Conservation (phyloP, 2,113 vertebrate genomes). For the Bos javanicus region DNA sequence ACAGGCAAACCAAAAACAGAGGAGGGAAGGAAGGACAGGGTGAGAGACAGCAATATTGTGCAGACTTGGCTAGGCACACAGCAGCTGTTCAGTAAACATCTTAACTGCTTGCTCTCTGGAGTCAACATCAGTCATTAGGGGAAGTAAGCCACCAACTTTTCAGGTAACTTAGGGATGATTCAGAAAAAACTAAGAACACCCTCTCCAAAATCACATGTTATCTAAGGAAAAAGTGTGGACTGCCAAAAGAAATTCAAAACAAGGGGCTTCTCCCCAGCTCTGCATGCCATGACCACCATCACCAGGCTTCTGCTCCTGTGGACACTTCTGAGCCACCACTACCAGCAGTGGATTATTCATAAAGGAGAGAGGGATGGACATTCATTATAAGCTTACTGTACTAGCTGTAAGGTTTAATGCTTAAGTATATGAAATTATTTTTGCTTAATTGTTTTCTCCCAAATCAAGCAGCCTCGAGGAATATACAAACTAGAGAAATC, state of each 20-base stretch:
- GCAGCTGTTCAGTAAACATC: neutral
- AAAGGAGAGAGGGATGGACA: neutral
- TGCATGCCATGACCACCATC: too few relatives aligned
- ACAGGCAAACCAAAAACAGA: neutral
- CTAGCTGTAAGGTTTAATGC: neutral
- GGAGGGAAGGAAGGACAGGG: too few relatives aligned
- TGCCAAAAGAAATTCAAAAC: neutral
- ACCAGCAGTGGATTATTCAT: neutral
- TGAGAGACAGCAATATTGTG: accelerated
- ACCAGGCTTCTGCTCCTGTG: neutral
- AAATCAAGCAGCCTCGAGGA: neutral
- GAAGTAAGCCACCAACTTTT: neutral
- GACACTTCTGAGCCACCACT: neutral
- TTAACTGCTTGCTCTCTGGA: neutral
- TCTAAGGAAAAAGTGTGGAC: neutral
- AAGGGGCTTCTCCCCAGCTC: neutral
- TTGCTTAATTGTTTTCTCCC: neutral
- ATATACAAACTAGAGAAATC: neutral
- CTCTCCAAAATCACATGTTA: neutral
- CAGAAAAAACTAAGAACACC: neutral
- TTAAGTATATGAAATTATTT: neutral
- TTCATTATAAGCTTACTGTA: neutral
- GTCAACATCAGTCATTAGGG: neutral
- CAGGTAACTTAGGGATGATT: neutral
- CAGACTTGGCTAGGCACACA: neutral